Evolutionary conservation across 53 echinoderm and acorn worm genomes (phyloP).

Genomic region (Mesocentrotus franciscanus): DNA sequence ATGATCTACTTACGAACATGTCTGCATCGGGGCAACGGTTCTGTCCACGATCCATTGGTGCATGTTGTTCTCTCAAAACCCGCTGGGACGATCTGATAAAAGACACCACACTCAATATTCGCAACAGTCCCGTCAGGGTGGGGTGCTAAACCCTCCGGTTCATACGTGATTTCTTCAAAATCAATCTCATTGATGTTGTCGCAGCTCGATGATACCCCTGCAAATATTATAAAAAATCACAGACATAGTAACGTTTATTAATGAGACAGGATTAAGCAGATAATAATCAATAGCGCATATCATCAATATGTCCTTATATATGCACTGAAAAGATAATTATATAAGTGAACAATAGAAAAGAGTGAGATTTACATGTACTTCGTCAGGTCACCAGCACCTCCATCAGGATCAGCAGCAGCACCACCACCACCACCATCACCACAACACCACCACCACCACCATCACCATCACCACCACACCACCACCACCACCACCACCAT

Average conservation of each 20-base stretch:
- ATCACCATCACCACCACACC: neutral
- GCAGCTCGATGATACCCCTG: conserved; percentile 10
- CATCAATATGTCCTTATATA: too few relatives aligned
- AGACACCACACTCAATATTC: neutral
- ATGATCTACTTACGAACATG: conserved; percentile 7
- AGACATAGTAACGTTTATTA: neutral
- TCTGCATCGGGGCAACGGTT: neutral
- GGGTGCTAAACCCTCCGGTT: conserved; percentile 7
- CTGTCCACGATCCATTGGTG: conserved; percentile 12
- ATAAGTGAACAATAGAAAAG: neutral
- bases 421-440: too few relatives aligned
- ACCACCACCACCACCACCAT: too few relatives aligned
- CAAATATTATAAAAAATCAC: neutral
- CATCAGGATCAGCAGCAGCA: neutral
- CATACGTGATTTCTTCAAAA: conserved; percentile 17
- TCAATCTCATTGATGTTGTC: neutral
- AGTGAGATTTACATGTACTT: neutral
- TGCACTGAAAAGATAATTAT: too few relatives aligned
- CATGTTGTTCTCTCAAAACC: neutral
- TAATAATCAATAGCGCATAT: too few relatives aligned
- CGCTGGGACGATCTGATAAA: neutral
- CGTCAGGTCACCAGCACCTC: neutral
- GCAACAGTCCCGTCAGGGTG: conserved; percentile 17
- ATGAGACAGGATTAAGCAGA: neutral
- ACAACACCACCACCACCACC: too few relatives aligned